phyloP scores from a whole-genome alignment of 2,113 vertebrate genomes.

The Pachypanchax playfairii region DNA sequence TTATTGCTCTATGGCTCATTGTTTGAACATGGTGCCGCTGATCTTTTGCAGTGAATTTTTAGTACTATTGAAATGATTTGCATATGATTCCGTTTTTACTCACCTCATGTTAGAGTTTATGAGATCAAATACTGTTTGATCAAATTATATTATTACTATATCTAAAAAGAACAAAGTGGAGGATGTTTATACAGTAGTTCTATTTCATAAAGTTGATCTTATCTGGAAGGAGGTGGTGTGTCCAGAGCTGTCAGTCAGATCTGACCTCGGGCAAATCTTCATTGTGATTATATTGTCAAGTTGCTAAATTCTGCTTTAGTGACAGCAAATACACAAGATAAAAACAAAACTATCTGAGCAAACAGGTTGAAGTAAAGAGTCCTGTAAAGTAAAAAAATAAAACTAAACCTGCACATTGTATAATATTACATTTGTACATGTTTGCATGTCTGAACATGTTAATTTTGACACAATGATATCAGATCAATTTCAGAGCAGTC shows the following conservation, averaged over 20 bases:
- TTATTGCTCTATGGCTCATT: neutral
- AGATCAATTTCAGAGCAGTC: constrained; percentile 25
- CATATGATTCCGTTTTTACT: constrained; percentile 5
- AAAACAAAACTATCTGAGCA: constrained; percentile 4
- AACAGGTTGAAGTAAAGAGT: neutral
- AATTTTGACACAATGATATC: constrained; percentile 4
- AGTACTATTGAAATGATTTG: neutral
- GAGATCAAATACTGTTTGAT: neutral
- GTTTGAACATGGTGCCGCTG: neutral
- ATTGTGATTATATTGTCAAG: constrained; percentile 30
- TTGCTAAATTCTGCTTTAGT: constrained; percentile 21
- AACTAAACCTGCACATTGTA: neutral
- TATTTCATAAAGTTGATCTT: constrained; percentile 7
- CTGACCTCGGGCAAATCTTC: constrained; percentile 34
- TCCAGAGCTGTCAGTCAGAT: constrained; percentile 40
- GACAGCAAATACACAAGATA: constrained; percentile 7
- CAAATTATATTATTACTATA: neutral
- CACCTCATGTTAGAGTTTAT: constrained; percentile 11
- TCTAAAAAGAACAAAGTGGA: constrained; percentile 20
- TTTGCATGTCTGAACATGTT: constrained; percentile 14
- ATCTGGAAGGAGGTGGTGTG: constrained; percentile 7
- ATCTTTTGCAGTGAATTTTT: neutral
- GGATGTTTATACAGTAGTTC: neutral
- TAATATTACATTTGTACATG: too few relatives aligned
- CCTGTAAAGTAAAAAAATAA: neutral